Percentiles rank a stretch among this genome's conserved stretches.
phyloP scores from a whole-genome alignment of 2,113 vertebrate species.

The Indicator maculatus region DNA sequence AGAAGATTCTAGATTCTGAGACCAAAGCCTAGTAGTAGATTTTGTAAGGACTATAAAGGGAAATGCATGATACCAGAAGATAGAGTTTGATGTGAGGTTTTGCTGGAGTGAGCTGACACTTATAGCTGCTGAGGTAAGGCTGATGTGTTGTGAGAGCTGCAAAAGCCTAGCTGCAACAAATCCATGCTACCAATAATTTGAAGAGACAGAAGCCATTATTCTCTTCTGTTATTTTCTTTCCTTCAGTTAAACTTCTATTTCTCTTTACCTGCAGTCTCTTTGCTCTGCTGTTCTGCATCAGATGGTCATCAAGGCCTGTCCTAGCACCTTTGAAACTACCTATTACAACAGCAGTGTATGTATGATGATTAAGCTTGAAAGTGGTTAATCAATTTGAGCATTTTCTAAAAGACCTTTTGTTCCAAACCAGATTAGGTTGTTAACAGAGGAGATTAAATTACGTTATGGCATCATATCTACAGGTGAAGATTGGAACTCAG shows the following conservation, averaged over 20 bases:
- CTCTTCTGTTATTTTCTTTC: constrained; percentile 37
- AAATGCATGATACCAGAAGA: background rate
- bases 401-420: background rate
- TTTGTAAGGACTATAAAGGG: background rate
- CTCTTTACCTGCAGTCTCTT: background rate
- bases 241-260: constrained; percentile 52
- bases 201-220: constrained; percentile 74
- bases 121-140: constrained; percentile 11
- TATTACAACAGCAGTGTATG: background rate
- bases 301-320: constrained; percentile 18
- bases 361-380: background rate
- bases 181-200: constrained; percentile 44
- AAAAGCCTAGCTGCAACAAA: constrained; percentile 1
- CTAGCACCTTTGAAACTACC: background rate
- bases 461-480: background rate
- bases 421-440: background rate
- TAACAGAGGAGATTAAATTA: background rate
- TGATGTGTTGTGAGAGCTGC: constrained; percentile 19
- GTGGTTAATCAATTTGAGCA: background rate
- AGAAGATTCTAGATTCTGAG: background rate
- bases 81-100: background rate
- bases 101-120: background rate
- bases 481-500: background rate
- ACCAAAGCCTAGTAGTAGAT: background rate
- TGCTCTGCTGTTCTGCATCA: constrained; percentile 11